Evolutionary conservation across 2,888 invertebrate genomes (phyloP), one percentile per base, ranked within the genome.

Genomic region (Dryomyza anilis): DNA sequence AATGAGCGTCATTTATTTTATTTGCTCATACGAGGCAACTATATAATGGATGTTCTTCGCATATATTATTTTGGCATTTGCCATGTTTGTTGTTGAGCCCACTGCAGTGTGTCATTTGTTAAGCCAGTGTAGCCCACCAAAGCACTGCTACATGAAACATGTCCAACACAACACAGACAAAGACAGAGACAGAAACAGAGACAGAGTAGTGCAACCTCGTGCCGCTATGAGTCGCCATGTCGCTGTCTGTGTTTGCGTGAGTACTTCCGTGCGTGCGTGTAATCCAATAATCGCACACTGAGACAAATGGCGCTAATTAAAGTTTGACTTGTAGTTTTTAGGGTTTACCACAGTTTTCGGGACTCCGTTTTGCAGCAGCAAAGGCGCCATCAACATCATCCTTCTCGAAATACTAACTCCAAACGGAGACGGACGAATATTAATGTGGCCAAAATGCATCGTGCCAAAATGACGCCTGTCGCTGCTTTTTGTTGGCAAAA

Each of bases 301-400:
- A 64, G 64, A 66, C 68, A 68, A 68, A 68, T 67, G 33, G 63
- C 53, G 58, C 63, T 67, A 67, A 66, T 68, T 68, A 67, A 68
- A 67, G 68, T 66, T 66, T 67, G 66, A 68, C 68, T 68, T 65
- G 67, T 61, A 64, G 53, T 66, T 63, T 61, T 50, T 36, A 56
- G 36, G 45, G 48, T 46, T 63, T 63, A 55, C 48, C 30, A 39
- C 5, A 21, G 58, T 58, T 58, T 58, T 19, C 46, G n/a, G 55
- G 21, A 36, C 21, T 55, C 23, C 23, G 55, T 23, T 39, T 39
- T n/a, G 39, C 36, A 23, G 14, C 56, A 21, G 10, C 36, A 30
- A 10, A 55, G 3, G 29, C n/a, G 33, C 27, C 30, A 10, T n/a
- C n/a, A n/a, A n/a, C n/a, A n/a, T n/a, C n/a, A n/a, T n/a, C n/a